These are phyloP conservation scores for Tringa solitaria DNA, from an alignment of 2,113 vertebrate species.

Conservation along the genomic window DNA sequence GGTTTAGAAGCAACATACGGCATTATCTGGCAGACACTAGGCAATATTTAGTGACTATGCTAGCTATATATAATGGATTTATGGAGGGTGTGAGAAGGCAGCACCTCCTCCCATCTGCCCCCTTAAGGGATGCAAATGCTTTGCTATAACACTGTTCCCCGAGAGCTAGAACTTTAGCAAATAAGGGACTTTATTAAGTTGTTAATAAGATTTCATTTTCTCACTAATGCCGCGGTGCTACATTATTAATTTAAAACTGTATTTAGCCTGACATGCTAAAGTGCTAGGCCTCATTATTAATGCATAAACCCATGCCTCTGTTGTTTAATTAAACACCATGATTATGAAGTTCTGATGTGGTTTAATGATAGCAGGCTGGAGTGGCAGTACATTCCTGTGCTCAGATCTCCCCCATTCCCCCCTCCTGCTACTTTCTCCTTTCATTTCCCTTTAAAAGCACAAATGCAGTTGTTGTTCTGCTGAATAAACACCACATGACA, in stretches of 20 bases:
- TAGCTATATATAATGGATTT: constrained; percentile 49
- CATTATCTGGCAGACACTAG: constrained; percentile 27
- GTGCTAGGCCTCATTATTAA: constrained; percentile 72
- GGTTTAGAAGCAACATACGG: constrained; percentile 53
- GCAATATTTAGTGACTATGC: constrained; percentile 19
- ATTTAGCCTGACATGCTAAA: constrained; percentile 73
- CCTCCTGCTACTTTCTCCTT: constrained; percentile 8
- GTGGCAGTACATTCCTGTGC: constrained; percentile 50
- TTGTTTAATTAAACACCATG: constrained; percentile 75
- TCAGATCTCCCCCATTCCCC: neutral
- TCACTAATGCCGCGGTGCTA: constrained; percentile 38
- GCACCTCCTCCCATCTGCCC: constrained; percentile 54
- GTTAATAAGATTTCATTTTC: constrained; percentile 72
- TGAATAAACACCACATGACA: constrained; percentile 47
- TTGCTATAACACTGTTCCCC: constrained; percentile 7
- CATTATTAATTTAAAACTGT: constrained; percentile 77
- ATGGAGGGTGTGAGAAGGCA: constrained; percentile 27
- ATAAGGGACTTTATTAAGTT: constrained; percentile 69
- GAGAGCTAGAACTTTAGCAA: constrained; percentile 58
- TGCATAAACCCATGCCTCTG: constrained; percentile 70
- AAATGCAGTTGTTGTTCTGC: constrained; percentile 43
- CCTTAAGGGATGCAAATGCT: constrained; percentile 47
- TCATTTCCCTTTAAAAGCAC: constrained; percentile 55
- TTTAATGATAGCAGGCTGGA: constrained; percentile 65
- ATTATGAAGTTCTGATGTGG: constrained; percentile 72